Percentiles rank a stretch among this genome's conserved stretches.
Conservation (phyloP, 2,113 vertebrate species). For the Melanerpes formicivorus region DNA sequence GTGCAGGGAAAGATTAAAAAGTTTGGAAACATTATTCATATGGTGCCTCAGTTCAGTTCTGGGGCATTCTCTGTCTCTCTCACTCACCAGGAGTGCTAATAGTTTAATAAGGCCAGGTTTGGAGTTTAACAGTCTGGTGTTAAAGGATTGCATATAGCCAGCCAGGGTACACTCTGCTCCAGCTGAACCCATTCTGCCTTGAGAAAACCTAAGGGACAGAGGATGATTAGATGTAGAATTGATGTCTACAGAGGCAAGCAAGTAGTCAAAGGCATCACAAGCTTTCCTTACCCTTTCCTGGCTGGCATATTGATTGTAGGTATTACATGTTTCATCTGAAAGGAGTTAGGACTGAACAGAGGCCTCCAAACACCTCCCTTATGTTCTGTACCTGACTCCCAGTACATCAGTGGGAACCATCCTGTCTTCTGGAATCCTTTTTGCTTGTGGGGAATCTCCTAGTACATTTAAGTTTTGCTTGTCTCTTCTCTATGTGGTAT, state of each 20-base stretch:
- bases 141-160: neutral
- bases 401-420: neutral
- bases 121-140: neutral
- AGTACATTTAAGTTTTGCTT: neutral
- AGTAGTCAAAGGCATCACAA: slow-evolving; percentile 2
- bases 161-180: slow-evolving; percentile 10
- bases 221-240: slow-evolving; percentile 1
- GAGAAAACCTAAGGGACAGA: slow-evolving; percentile 17
- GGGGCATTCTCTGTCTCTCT: neutral
- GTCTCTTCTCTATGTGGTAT: neutral
- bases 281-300: slow-evolving; percentile 11
- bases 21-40: slow-evolving; percentile 47
- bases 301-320: neutral
- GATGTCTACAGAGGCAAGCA: slow-evolving; percentile 21
- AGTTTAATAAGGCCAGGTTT: neutral
- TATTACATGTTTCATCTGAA: neutral
- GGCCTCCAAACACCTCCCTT: neutral
- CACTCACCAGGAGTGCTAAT: neutral
- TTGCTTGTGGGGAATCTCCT: neutral
- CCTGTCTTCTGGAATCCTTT: neutral
- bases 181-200: neutral
- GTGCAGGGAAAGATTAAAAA: slow-evolving; percentile 43
- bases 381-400: neutral
- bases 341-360: neutral
- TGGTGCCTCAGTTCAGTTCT: neutral